Evolutionary conservation across 2,888 invertebrate genomes (phyloP), one percentile per base, ranked within the genome.

Genomic region (Heliconius erato): DNA sequence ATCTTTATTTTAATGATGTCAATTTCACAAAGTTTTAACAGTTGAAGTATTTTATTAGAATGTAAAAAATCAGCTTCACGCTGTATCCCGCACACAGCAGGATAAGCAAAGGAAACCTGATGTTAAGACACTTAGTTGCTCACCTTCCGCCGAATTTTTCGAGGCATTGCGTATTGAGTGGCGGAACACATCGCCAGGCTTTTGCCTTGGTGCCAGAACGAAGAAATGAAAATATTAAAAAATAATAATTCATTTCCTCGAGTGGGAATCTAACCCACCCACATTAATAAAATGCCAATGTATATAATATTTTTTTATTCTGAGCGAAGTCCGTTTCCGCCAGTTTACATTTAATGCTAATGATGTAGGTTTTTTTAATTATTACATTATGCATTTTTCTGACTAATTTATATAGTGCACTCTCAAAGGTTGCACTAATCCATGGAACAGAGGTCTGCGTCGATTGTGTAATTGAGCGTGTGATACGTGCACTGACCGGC

Each of bases 401-500:
- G 44, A 81, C 49, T 65, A 81, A 59, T 81, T 40, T 80, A 32
- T 80, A 32, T 72, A 65, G 59, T 80, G 67, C 77, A 78, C 67
- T 71, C 59, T 79, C 81, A 82, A 83, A 83, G 83, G 79, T 80
- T 72, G 79, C 67, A 81, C 54, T 78, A 81, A 77, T 81, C 82
- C 79, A 84, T 77, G 80, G 74, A 80, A 79, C 79, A 82, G 82
- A 49, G 80, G 85, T 74, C 81, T 80, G 82, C 82, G 82, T 84
- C 78, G 82, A 81, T 82, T 80, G 85, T 83, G 93, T 93, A 95
- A 94, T 94, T 94, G 94, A 93, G 92, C 93, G 93, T 94, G 89
- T 93, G 92, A 94, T 94, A 91, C 91, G 90, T 87, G 87, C 90
- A 91, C 89, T 91, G 90, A 87, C 91, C 93, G 91, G 90, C 92